Conservation (phyloP, 1,140 invertebrate species). For the Drosophila quadrilineata region DNA sequence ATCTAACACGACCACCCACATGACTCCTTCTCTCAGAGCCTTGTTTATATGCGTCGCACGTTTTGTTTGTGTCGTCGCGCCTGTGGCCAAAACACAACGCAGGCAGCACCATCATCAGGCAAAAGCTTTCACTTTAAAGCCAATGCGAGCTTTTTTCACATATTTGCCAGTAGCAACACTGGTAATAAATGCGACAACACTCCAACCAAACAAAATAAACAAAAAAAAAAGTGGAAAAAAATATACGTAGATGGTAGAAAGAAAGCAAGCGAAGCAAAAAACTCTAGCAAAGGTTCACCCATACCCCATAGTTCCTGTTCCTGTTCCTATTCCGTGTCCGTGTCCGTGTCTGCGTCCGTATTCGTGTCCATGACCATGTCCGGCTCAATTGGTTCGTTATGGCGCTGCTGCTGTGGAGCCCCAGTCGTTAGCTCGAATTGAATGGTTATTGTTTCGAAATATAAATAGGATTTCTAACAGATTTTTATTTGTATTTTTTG, state of each 20-base stretch:
- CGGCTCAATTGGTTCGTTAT: constrained; percentile 76
- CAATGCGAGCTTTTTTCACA: constrained; percentile 57
- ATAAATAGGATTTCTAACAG: constrained; percentile 77
- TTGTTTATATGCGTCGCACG: constrained; percentile 73
- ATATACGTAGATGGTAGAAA: too few relatives aligned
- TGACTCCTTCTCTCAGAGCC: constrained; percentile 9
- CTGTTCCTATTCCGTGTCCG: constrained; percentile 10
- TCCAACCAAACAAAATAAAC: constrained; percentile 10
- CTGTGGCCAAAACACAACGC: constrained; percentile 64
- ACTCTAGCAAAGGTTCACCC: not conserved
- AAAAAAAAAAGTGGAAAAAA: not conserved
- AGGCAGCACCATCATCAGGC: constrained; percentile 47
- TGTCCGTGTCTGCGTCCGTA: constrained; percentile 37
- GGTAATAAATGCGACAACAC: constrained; percentile 73
- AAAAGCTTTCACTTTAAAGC: constrained; percentile 69
- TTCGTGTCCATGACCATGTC: constrained; percentile 32
- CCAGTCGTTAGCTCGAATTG: constrained; percentile 76
- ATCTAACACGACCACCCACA: not conserved
- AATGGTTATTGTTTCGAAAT: constrained; percentile 80
- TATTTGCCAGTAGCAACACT: constrained; percentile 57
- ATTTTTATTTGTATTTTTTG: constrained; percentile 46
- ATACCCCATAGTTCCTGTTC: not conserved
- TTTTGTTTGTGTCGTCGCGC: constrained; percentile 79
- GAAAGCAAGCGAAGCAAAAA: too few relatives aligned
- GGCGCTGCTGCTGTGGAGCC: constrained; percentile 37